Conservation (phyloP, 2,888 invertebrate species). For the Biston stratarius region DNA sequence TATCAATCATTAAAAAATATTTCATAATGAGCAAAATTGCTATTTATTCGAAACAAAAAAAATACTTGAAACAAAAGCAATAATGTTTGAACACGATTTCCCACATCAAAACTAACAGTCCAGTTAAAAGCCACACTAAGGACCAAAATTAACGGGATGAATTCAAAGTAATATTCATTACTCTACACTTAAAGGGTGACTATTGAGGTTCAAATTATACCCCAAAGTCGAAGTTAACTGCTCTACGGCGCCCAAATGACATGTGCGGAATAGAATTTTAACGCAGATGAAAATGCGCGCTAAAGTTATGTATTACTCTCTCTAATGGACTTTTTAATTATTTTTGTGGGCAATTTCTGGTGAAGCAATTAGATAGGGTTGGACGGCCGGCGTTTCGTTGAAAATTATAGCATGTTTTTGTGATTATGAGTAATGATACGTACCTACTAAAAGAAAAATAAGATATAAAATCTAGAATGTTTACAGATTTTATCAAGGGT, state of each 20-base stretch:
- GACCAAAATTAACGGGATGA: conserved; percentile 54
- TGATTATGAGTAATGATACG: conserved; percentile 8
- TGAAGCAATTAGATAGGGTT: conserved; percentile 41
- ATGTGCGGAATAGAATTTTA: conserved; percentile 59
- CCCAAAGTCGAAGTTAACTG: conserved; percentile 69
- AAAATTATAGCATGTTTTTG: conserved; percentile 17
- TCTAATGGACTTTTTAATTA: conserved; percentile 58
- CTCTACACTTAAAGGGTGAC: conserved; percentile 69
- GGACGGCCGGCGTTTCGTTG: conserved; percentile 38
- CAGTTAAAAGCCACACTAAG: conserved; percentile 31
- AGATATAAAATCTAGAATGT: too few species aligned
- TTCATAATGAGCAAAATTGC: too few species aligned
- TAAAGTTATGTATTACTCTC: conserved; percentile 31
- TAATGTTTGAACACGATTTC: conserved; percentile 4
- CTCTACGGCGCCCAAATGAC: conserved; percentile 71
- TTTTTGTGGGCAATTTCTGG: conserved; percentile 52
- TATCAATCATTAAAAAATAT: too few species aligned
- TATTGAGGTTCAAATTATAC: conserved; percentile 75
- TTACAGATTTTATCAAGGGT: too few species aligned
- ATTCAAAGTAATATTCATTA: conserved; percentile 72
- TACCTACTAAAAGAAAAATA: not conserved
- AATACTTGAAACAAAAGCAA: not conserved
- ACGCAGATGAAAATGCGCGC: conserved; percentile 32
- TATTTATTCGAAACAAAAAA: too few species aligned
- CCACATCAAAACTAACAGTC: conserved; percentile 29